Percentiles rank a stretch among this genome's conserved stretches.
Evolutionary conservation across 92 coral and sea anemone species (phyloP).

Genomic region (Epizoanthus ramosus): DNA sequence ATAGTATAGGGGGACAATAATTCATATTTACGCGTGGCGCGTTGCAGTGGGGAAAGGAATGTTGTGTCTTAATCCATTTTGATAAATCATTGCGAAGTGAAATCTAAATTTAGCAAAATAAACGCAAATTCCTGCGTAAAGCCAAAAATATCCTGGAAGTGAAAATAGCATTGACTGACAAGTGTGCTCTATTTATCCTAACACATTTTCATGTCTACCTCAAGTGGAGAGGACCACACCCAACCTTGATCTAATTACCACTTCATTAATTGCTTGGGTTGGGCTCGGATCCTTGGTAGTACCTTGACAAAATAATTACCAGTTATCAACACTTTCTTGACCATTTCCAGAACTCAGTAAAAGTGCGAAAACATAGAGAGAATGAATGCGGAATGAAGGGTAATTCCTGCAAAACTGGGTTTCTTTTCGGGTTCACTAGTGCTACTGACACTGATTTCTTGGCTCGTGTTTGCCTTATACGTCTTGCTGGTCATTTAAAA

Average conservation of each 20-base stretch:
- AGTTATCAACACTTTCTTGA: constrained; percentile 31
- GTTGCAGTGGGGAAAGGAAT: neutral
- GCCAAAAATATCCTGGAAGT: constrained; percentile 20
- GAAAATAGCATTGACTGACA: constrained; percentile 13
- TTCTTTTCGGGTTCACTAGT: too few relatives aligned
- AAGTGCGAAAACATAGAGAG: neutral
- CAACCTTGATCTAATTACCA: constrained; percentile 38
- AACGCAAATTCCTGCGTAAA: constrained; percentile 20
- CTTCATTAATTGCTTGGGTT: constrained; percentile 47
- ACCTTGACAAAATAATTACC: constrained; percentile 26
- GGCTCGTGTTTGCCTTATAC: too few relatives aligned
- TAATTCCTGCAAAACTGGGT: neutral
- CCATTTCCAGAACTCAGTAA: constrained; percentile 8
- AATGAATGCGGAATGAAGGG: neutral
- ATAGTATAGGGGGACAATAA: too few relatives aligned
- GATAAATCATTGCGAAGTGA: constrained; percentile 27
- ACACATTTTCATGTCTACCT: neutral
- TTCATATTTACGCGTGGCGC: constrained; percentile 33
- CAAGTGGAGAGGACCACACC: constrained; percentile 21
- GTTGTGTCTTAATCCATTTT: constrained; percentile 14
- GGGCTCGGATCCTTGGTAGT: constrained; percentile 11
- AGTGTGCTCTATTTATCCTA: neutral
- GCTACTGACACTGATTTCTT: too few relatives aligned
- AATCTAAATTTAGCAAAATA: neutral
- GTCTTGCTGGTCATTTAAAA: too few relatives aligned